Percentiles rank a stretch among this genome's conserved stretches.
Conservation (phyloP, 2,888 invertebrate genomes). For the Schrankia costaestrigalis region DNA sequence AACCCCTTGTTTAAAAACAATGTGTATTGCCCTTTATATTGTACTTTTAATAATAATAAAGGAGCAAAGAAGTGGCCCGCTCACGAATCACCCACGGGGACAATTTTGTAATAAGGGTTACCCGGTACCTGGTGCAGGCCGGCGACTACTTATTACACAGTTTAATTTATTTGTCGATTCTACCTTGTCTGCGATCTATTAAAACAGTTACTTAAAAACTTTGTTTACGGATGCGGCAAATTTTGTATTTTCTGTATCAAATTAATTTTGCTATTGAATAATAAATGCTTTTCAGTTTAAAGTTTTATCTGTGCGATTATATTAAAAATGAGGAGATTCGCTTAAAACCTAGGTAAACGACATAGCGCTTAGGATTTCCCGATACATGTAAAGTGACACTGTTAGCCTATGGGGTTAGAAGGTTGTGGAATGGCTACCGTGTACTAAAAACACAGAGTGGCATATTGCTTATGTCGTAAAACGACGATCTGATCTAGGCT, state of each 20-base stretch:
- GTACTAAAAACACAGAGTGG: too few relatives aligned
- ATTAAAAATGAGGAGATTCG: too few relatives aligned
- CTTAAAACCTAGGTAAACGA: too few relatives aligned
- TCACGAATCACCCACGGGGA: constrained; percentile 57
- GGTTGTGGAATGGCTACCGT: too few relatives aligned
- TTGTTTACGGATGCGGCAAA: constrained; percentile 16
- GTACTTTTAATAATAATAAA: constrained; percentile 42
- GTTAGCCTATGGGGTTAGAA: too few relatives aligned
- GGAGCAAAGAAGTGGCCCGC: constrained; percentile 51
- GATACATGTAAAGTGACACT: too few relatives aligned
- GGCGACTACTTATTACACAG: constrained; percentile 60
- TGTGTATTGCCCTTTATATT: constrained; percentile 5
- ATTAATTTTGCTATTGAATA: neutral
- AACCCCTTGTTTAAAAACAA: constrained; percentile 3
- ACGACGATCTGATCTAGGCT: too few relatives aligned
- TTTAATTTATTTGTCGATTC: constrained; percentile 70
- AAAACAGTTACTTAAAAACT: constrained; percentile 28
- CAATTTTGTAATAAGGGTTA: constrained; percentile 68
- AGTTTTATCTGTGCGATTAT: neutral
- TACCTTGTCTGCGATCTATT: constrained; percentile 53
- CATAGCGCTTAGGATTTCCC: too few relatives aligned
- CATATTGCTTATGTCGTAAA: too few relatives aligned
- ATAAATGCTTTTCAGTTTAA: neutral
- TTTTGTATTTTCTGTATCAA: neutral
- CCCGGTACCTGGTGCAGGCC: constrained; percentile 51